Conservation (phyloP, 2,888 invertebrate species). For the Eupithecia subfuscata region DNA sequence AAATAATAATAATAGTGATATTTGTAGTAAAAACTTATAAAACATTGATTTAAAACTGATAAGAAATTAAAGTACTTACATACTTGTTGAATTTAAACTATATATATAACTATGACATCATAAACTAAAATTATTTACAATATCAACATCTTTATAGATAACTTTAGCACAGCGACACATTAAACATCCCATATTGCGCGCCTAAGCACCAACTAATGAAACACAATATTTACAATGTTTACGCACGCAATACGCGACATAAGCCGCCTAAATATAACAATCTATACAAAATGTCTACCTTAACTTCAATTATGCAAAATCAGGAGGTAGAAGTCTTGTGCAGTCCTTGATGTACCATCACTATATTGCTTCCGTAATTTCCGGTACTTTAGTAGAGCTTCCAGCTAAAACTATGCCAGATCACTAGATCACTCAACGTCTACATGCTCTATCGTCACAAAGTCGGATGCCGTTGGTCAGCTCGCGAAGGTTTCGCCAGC, state of each 20-base stretch:
- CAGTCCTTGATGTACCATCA: conserved; percentile 6
- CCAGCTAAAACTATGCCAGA: not conserved
- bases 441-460: conserved; percentile 12
- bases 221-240: conserved; percentile 2
- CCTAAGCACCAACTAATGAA: conserved; percentile 4
- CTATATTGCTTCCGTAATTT: not conserved
- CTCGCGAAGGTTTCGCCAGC: conserved; percentile 20
- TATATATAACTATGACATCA: conserved; percentile 10
- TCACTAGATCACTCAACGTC: conserved; percentile 23
- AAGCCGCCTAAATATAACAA: conserved; percentile 7
- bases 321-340: conserved; percentile 17
- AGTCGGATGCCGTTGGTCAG: conserved; percentile 25
- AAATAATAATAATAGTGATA: conserved; percentile 16
- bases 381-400: not conserved
- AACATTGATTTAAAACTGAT: conserved; percentile 22
- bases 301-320: conserved; percentile 3
- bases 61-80: conserved; percentile 14
- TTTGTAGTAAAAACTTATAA: conserved; percentile 14
- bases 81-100: not conserved
- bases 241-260: conserved; percentile 7
- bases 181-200: conserved; percentile 10
- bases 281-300: conserved; percentile 1
- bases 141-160: conserved; percentile 28
- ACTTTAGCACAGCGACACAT: conserved; percentile 23
- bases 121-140: conserved; percentile 32